Base-by-base conservation (phyloP, 2,888 invertebrate genomes). In the Macropis europaea region DNA sequence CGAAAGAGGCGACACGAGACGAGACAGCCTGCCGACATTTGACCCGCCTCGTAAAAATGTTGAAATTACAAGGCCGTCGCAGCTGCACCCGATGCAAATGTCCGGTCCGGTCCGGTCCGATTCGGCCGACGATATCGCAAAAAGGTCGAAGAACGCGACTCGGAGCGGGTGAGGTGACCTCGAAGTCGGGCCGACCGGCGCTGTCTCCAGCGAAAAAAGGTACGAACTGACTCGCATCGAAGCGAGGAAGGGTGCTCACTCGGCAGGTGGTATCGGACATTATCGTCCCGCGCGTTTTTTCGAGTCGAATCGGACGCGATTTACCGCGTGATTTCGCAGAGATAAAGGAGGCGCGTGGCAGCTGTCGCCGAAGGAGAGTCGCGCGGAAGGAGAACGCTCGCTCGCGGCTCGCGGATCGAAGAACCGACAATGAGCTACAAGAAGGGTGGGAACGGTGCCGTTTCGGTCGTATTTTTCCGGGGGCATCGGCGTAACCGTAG, bases 41-140 rank as follows among this genome's bases (percentile, higher is more conserved):
- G 87, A 88, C 86, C 87, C 73, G 15, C 57, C 48, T 85, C 85
- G 84, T 88, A 87, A 87, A 88, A 86, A 87, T 84, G 79, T 69
- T 69, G 78, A 72, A 84, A 76, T 84, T 86, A 81, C 81, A 76
- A 77, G 79, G 82, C 70, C 73, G 70, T 42, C 74, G 84, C 87
- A 87, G 87, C 87, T 87, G 87, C 83, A 70, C 62, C 77, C 82
- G 78, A 82, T 79, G 82, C 78, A 66, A 76, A 78, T 81, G 62
- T 42, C 57, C 28, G 48, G 36, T 52, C 45, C 32, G 36, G 34
- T 60, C 13, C 9, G 24, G 7, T 38, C 30, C 45, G 61, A 73
- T 30, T 45, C 60, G 45, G 13, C 30, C 24, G 6, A 11, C 50
- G 52, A 43, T 45, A 36, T 19, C 15, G 34, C 34, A 22, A 24